Evolutionary conservation across 2,888 invertebrate genomes (phyloP), one percentile per base, ranked within the genome.

Genomic region (Merodon equestris): DNA sequence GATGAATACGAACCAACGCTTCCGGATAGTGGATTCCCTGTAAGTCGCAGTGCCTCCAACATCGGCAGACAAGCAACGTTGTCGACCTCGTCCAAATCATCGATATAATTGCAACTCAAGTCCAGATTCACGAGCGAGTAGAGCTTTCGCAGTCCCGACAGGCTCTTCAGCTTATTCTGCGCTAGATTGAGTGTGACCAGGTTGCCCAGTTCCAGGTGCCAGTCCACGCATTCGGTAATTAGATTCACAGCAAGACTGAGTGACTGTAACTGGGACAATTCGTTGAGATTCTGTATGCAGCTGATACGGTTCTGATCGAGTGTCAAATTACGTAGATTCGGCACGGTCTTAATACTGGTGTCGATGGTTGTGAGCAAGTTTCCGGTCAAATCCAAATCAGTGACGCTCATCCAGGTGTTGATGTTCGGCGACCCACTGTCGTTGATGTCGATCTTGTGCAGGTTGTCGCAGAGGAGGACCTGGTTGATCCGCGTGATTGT

Each of bases 171-270:
- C 85, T 92, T 92, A 88, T 98, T 98, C 83, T 96, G 94, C 0
- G 96, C 94, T 54, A 99, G 88, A 86, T 96, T 94, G 56, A 99
- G 91, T 68, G 92, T 92, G n/a, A 94, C 92, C 50, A 98, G 92
- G 88, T 97, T 97, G 5, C 97, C 97, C 71, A 98, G 91, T 87
- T 94, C 94, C 4, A 93, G 92, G 87, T 97, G 95, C 89, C 97
- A 92, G 86, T 94, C 92, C 34, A 93, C 92, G 82, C 96, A 93
- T 3, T 92, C 87, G 0, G 90, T 87, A 83, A 96, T 94, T 48
- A 92, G 90, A 90, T 97, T 98, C 85, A 94, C 93, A 0, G 95
- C 94, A 17, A 98, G 88, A 84, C 95, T 94, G 10, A 98, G 90
- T 54, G 93, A 90, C 9, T 93, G 92, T 19, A 98, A 89, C 67